These are phyloP conservation scores for Gambusia yucatana DNA, from an alignment of 2,797 vertebrate genomes.

Conservation along the genomic window DNA sequence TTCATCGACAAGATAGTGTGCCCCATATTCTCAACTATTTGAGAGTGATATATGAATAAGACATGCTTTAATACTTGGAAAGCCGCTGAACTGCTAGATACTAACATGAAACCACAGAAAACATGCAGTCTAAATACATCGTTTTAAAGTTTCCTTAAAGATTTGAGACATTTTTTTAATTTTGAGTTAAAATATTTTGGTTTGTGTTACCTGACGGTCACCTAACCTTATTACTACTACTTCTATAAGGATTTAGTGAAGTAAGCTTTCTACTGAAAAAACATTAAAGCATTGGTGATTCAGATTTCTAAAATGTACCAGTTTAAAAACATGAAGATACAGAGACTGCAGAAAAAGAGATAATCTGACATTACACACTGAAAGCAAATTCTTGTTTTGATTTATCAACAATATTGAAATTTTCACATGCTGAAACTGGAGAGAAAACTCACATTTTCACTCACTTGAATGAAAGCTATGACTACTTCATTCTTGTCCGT, in stretches of 20 bases:
- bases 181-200: not conserved
- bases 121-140: not conserved
- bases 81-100: constrained; percentile 6
- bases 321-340: not conserved
- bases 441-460: constrained; percentile 24
- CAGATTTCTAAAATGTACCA: not conserved
- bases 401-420: constrained; percentile 1
- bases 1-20: constrained; percentile 37
- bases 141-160: not conserved
- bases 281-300: not conserved
- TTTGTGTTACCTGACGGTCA: not conserved
- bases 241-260: not conserved
- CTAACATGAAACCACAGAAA: constrained; percentile 20
- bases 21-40: constrained; percentile 20
- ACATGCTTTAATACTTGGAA: constrained; percentile 21
- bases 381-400: constrained; percentile 8
- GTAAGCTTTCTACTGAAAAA: not conserved
- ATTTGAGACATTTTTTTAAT: not conserved
- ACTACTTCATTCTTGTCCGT: constrained; percentile 17
- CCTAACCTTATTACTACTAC: not conserved
- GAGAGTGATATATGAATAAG: constrained; percentile 29
- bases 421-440: constrained; percentile 2
- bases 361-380: no score
- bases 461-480: not conserved
- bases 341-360: not conserved